A percentile compares a stretch with the other conserved stretches of the same genome.
Evolutionary conservation across 1,140 invertebrate genomes (phyloP).

Genomic region (Eueides isabella): DNA sequence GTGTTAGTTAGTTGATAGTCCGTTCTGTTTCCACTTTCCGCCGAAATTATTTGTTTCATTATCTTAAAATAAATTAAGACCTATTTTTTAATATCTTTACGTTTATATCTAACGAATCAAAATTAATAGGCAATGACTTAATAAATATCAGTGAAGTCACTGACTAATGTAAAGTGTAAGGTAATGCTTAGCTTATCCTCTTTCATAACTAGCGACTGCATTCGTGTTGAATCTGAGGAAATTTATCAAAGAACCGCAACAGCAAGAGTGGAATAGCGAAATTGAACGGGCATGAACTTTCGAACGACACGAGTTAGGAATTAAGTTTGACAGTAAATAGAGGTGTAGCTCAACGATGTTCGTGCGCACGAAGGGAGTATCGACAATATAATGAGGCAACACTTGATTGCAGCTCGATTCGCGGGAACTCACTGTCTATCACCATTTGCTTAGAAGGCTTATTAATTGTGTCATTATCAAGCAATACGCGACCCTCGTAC

Average conservation of each 20-base stretch:
- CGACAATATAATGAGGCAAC: slow-evolving; percentile 73
- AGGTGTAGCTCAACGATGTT: slow-evolving; percentile 77
- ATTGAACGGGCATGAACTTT: slow-evolving; percentile 58
- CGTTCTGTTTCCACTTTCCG: too few relatives aligned
- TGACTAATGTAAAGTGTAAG: too few relatives aligned
- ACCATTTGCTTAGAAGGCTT: slow-evolving; percentile 56
- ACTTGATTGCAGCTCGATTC: slow-evolving; percentile 56
- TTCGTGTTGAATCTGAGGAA: slow-evolving; percentile 40
- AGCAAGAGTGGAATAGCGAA: slow-evolving; percentile 35
- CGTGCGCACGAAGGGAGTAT: slow-evolving; percentile 75
- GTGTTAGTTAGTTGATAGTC: too few relatives aligned
- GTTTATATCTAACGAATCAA: too few relatives aligned
- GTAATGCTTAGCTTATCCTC: slow-evolving; percentile 25
- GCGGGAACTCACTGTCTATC: slow-evolving; percentile 50
- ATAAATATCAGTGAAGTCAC: too few relatives aligned
- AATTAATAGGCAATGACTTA: too few relatives aligned
- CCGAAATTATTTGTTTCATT: too few relatives aligned
- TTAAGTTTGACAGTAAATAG: slow-evolving; percentile 80
- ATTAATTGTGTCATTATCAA: slow-evolving; percentile 60
- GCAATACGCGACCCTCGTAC: slow-evolving; percentile 9
- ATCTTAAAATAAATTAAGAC: too few relatives aligned
- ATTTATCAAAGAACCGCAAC: slow-evolving; percentile 47
- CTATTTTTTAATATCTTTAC: too few relatives aligned
- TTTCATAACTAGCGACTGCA: slow-evolving; percentile 27
- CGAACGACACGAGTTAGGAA: slow-evolving; percentile 71